A percentile compares a stretch with the other conserved stretches of the same genome.
Conservation (phyloP, 2,888 invertebrate genomes). For the Oxyteleia sp. region DNA sequence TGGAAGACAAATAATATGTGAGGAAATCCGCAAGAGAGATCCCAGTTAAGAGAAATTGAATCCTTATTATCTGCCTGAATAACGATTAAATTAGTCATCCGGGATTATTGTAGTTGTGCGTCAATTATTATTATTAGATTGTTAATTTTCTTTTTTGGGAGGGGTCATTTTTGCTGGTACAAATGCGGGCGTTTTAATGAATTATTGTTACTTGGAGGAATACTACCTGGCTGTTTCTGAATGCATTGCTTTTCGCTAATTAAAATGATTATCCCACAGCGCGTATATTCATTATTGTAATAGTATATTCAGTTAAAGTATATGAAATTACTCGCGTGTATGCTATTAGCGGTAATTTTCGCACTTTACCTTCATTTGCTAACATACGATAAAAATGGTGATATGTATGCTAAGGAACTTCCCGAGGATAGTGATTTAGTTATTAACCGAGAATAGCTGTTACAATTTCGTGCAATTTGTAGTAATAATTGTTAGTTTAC, state of each 20-base stretch:
- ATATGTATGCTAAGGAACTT: too few relatives aligned
- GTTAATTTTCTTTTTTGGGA: not conserved
- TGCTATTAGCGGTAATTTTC: slow-evolving; percentile 48
- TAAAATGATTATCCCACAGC: slow-evolving; percentile 26
- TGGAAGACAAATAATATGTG: slow-evolving; percentile 14
- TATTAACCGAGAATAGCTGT: slow-evolving; percentile 10
- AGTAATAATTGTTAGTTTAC: not conserved
- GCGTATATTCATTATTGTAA: slow-evolving; percentile 36
- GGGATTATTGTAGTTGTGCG: not conserved
- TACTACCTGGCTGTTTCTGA: slow-evolving; percentile 15
- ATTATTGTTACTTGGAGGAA: slow-evolving; percentile 22
- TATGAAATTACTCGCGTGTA: slow-evolving; percentile 38
- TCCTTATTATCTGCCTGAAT: slow-evolving; percentile 17
- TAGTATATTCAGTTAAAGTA: slow-evolving; percentile 48
- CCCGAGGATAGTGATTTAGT: slow-evolving; percentile 22
- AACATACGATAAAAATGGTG: too few relatives aligned
- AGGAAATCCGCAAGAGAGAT: slow-evolving; percentile 6
- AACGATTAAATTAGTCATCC: slow-evolving; percentile 7
- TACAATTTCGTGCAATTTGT: not conserved
- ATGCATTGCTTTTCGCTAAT: slow-evolving; percentile 36
- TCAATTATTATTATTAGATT: slow-evolving; percentile 19
- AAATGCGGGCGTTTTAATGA: slow-evolving; percentile 13
- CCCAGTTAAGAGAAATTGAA: slow-evolving; percentile 18
- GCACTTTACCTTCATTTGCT: slow-evolving; percentile 39
- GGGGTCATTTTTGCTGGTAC: not conserved